Evolutionary conservation across 2,113 vertebrate genomes (phyloP).

Genomic region (Trochalopteron elliotii): DNA sequence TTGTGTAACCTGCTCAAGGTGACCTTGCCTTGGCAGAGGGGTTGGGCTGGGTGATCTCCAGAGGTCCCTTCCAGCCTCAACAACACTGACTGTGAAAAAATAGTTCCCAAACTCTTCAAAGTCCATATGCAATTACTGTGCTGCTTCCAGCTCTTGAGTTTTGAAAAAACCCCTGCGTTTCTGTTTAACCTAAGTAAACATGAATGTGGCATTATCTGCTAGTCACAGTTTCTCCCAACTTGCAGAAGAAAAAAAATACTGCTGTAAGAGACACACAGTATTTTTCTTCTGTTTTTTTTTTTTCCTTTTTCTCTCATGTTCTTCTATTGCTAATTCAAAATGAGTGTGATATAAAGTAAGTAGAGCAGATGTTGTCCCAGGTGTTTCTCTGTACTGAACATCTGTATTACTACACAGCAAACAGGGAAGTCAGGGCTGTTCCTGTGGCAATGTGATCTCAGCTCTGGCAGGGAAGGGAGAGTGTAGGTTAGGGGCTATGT

Average conservation of each 20-base stretch:
- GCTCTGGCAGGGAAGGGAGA: neutral
- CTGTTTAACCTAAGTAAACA: neutral
- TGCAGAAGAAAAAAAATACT: neutral
- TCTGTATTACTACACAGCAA: neutral
- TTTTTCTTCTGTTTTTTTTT: no score
- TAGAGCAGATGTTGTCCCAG: neutral
- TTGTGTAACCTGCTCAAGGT: neutral
- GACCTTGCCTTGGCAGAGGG: neutral
- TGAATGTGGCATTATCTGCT: neutral
- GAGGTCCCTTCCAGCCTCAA: neutral
- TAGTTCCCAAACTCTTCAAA: neutral
- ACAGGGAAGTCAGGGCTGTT: neutral
- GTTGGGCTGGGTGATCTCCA: neutral
- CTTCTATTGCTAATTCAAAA: neutral
- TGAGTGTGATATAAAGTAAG: fast-evolving
- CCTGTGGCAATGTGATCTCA: neutral
- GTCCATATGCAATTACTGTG: neutral
- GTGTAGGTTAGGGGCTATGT: fast-evolving
- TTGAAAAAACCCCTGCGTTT: neutral
- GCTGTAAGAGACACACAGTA: neutral
- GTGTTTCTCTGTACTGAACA: neutral
- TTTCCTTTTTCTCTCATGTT: neutral
- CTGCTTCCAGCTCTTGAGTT: neutral
- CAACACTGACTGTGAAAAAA: neutral
- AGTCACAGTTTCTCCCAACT: neutral